Base-by-base conservation (phyloP, 2,797 vertebrate genomes). In the Spondyliosoma cantharus region DNA sequence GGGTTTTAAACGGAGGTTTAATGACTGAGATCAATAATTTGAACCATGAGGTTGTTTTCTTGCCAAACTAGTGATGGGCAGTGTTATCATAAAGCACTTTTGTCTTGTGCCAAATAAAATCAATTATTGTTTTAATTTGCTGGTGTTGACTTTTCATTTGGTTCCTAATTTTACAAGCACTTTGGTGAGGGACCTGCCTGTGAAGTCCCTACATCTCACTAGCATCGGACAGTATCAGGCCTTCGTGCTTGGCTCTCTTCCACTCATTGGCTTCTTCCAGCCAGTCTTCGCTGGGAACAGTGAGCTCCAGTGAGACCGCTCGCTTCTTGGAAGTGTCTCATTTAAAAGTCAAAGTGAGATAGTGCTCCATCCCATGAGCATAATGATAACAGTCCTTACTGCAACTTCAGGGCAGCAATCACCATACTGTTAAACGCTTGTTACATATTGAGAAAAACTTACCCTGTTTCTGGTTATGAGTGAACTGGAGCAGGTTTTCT, bases 61-160 rank as follows among this genome's bases (percentile, higher is more conserved):
- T 89, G 86, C 76, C 86, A 88, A 90, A 91, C 73, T 78, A 81
- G 80, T 87, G 78, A 83, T 84, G 78, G 87, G 63, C 89, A 94
- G 91, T 94, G 91, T 94, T 94, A 87, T 92, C 69, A 74, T 87
- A 63, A 95, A 94, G 93, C 93, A 94, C 93, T 94, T 95, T 95
- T 93, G 87, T 94, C 88, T 93, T 87, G 92, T 95, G 94, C 93
- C 93, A 95, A 95, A 95, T 92, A 93, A 93, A 93, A 91, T 82
- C 46, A 80, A 85, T 3, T 68, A 76, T 82, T 90, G 84, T 91
- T 86, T 87, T 77, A 83, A 87, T 81, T 75, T 86, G 15, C 58
- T 71, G 74, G 60, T 85, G 49, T 63, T 71, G 24, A 22, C 27
- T 82, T 59, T 84, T 86, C 53, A 52, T 78, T 80, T 5, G 5